These are phyloP conservation scores for Lethenteron camtschaticum DNA, from an alignment of 2,113 vertebrate species.

Conservation along the genomic window DNA sequence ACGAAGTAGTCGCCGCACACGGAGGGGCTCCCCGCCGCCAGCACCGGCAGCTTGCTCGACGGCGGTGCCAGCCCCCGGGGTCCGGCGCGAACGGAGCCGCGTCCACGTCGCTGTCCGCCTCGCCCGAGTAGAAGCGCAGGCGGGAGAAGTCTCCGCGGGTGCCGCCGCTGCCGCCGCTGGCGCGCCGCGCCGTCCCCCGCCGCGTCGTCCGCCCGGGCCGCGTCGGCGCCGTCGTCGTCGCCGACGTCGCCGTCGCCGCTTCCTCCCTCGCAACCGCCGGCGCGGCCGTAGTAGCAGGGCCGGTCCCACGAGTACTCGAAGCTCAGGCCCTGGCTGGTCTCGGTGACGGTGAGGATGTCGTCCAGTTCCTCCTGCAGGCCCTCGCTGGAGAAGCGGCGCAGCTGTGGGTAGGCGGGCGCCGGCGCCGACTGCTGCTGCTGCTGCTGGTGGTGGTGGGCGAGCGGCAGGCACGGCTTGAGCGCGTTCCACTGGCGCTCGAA, in stretches of 20 bases:
- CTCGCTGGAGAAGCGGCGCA: constrained; percentile 46
- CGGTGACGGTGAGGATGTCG: constrained; percentile 74
- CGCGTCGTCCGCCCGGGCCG: not conserved
- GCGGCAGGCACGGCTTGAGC: constrained; percentile 33
- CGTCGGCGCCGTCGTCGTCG: constrained; percentile 16
- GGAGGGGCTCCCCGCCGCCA: constrained; percentile 65
- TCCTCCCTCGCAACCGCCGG: too few species aligned
- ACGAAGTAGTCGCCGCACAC: constrained; percentile 71
- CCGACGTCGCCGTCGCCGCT: constrained; percentile 31
- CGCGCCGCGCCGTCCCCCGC: constrained; percentile 22
- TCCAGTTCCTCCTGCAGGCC: constrained; percentile 67
- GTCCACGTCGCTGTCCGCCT: not conserved
- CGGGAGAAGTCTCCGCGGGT: constrained; percentile 26
- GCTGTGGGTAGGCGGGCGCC: constrained; percentile 64
- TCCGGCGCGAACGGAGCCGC: too few species aligned
- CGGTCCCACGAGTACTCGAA: constrained; percentile 96
- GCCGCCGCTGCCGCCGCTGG: constrained; percentile 32
- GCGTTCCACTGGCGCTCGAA: constrained; percentile 86
- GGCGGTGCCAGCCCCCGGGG: not conserved
- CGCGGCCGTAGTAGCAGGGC: constrained; percentile 31
- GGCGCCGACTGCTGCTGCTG: constrained; percentile 17
- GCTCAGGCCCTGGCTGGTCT: constrained; percentile 77
- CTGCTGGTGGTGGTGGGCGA: constrained; percentile 17
- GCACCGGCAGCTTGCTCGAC: constrained; percentile 33
- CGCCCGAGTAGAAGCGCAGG: constrained; percentile 22